Base-by-base conservation (phyloP, 2,113 vertebrate species). In the Pagrus major region DNA sequence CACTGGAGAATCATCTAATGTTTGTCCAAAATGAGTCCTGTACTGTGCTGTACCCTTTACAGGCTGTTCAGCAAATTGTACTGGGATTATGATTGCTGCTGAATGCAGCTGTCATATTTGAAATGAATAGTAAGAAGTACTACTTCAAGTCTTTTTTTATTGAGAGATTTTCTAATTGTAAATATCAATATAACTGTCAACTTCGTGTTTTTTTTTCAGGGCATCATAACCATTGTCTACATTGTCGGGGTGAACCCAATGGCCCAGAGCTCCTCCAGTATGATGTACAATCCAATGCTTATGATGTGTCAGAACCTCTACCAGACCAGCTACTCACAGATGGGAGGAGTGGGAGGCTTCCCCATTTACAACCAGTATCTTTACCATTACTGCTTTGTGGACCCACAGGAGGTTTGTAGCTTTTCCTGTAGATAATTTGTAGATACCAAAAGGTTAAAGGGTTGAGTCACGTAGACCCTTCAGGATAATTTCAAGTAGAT, bases 351-450 rank as follows among this genome's bases (percentile, higher is more conserved):
- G 25, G 85, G 88, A 47, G 88, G 94, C 16, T 94, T 96, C 77
- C 91, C 93, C 35, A 78, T 94, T 1, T 93, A 95, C 76, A 97
- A 96, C 94, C 96, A 97, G 93, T 98, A 98, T 81, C 92, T 98
- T 42, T 96, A 97, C 92, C 97, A 98, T 89, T 98, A 98, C 94
- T 98, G 97, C 92, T 96, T 94, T 6, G 97, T 98, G 83, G 97
- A 98, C 80, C 96, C 97, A 0, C 97, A 98, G 81, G 97, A 98
- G 97, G 97, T 97, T 46, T 59, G 90, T 81, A 41, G 6, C 14
- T 29, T 46, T 51, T 54, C 5, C 5, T 76, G 10, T 44, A 14
- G 6, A 54, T 58, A 7, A 49, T 51, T 31, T 44, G 9, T 33
- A 27, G 27, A 67, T 64, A 23, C 61, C 5, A 20, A n/a, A n/a